Percentiles rank a stretch among this genome's conserved stretches.
Conservation (phyloP, 2,113 vertebrate species). For the Maccullochella peelii region DNA sequence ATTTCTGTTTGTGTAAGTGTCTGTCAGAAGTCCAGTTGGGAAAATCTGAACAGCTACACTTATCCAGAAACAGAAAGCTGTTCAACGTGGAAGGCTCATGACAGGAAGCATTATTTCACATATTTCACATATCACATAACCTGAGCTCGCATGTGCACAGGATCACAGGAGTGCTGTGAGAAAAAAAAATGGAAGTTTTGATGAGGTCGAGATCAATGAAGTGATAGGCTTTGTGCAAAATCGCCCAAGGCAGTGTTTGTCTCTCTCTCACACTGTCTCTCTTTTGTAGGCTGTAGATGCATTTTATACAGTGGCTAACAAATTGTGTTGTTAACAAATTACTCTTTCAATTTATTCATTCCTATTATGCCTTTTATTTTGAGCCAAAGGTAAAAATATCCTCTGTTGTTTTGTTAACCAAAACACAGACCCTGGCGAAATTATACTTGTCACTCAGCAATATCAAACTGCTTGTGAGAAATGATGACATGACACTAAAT, state of each 20-base stretch:
- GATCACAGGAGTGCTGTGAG: conserved; percentile 7
- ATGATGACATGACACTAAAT: conserved; percentile 58
- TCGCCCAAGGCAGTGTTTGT: conserved; percentile 13
- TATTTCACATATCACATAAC: conserved; percentile 35
- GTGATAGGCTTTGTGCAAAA: conserved; percentile 18
- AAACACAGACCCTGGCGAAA: conserved; percentile 49
- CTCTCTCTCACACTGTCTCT: not conserved
- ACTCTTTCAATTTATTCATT: not conserved
- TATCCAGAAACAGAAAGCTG: conserved; percentile 50
- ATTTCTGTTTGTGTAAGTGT: conserved; percentile 77
- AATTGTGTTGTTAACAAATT: not conserved
- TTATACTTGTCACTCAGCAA: conserved; percentile 44
- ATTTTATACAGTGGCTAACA: conserved; percentile 6
- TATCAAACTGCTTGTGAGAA: conserved; percentile 58
- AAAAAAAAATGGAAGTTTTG: not conserved
- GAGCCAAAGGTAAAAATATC: conserved; percentile 9
- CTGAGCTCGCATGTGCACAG: not conserved
- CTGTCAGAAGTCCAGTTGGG: conserved; percentile 68
- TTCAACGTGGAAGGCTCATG: conserved; percentile 11
- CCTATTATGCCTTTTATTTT: conserved; percentile 4
- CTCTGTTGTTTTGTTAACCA: conserved; percentile 2
- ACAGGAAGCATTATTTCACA: conserved; percentile 28
- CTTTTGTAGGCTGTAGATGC: not conserved
- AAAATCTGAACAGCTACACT: conserved; percentile 61
- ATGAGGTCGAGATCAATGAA: conserved; percentile 17